Base-by-base conservation (phyloP, 2,888 invertebrate species). In the Empis livida region DNA sequence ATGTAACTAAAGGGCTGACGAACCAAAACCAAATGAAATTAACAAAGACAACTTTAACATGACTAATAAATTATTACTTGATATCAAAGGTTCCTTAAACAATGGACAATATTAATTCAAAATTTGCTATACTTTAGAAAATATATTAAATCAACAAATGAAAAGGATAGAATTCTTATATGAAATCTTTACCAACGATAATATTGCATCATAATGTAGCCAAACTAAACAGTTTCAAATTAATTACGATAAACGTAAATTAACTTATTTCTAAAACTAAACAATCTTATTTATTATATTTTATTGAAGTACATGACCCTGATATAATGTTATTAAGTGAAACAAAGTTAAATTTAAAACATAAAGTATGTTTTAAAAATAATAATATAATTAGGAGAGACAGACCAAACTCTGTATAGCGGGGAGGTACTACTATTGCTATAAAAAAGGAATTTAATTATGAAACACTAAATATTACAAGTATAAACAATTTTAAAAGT, bases 271-370 rank as follows among this genome's bases (percentile, higher is more conserved):
- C n/a, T 15, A 32, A 8, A 20, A 38, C 6, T 2, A 45, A 41
- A 23, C 35, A 14, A 14, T 17, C 14, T 20, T 40, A 42, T 10
- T 14, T 42, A 11, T 23, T 35, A 23, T 41, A 39, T 20, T 46
- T 46, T 35, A 11, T 10, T 4, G 32, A 8, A 4, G 32, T 35
- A 3, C 17, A 42, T 32, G 14, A 10, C 14, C 42, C 46, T 2
- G 46, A 46, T 14, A 16, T 42, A 5, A 40, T 46, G n/a, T 42
- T 37, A 17, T 16, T 46, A 20, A 42, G 23, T 38, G 46, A 46
- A 13, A 46, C 35, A 20, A 42, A 46, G 32, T 32, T 46, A 2
- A 46, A 41, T 15, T 15, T 31, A 10, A 14, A 40, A 16, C 45
- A 39, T 40, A 5, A 20, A 16, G 5, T 45, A 5, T 3, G 35